Base-by-base conservation (phyloP, 1,140 invertebrate genomes). In the Holcopasites calliopsidis region DNA sequence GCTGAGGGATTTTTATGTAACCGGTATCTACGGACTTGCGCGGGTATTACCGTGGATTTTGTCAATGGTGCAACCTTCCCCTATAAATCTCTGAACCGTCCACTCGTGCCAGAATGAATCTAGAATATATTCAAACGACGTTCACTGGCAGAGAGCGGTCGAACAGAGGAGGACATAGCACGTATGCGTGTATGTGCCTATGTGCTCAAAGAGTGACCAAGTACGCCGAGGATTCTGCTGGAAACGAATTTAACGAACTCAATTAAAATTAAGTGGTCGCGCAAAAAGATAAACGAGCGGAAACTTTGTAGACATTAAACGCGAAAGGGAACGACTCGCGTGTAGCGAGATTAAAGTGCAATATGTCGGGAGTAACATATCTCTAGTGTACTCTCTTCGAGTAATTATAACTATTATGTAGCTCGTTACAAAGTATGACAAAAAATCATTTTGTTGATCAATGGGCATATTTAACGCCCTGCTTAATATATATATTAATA, bases 181-280 rank as follows among this genome's bases (percentile, higher is more conserved):
- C n/a, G 64, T 50, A 54, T 44, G 52, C 60, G 52, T 21, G n/a
- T 18, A 49, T 18, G 16, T 49, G 16, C 13, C 16, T 44, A 44
- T 5, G 31, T 65, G 42, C 35, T 40, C 26, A 44, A 52, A 31
- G 35, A 21, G 47, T 31, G 26, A 70, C 26, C 26, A 35, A 58
- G 68, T 74, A 38, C 74, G 62, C 66, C 54, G 62, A 61, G 77
- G 55, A 55, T 50, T 77, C 68, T 52, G 40, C 33, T 58, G 69
- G 44, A 77, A 77, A 77, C 81, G 79, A 82, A 77, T 81, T 73
- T 74, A 81, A 82, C 79, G 58, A 81, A 77, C 68, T 73, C 68
- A 54, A 82, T 81, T 79, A 80, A 82, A 77, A 80, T 68, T 52
- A 72, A 74, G 79, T 71, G 79, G 71, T 44, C 47, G 61, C 35